Conservation (phyloP, 2,888 invertebrate species). For the Pomacea canaliculata region DNA sequence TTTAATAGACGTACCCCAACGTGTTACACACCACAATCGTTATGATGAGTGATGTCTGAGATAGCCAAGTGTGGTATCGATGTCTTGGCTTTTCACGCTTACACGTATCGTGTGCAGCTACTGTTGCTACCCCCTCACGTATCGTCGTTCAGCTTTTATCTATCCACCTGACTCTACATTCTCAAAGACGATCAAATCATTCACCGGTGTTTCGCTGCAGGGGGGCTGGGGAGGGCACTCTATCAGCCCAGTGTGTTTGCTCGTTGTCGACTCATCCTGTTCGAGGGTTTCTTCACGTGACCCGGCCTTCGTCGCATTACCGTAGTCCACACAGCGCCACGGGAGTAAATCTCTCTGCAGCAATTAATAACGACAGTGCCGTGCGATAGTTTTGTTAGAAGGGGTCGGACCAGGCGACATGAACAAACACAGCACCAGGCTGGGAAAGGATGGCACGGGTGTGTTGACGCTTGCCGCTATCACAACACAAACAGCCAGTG, state of each 20-base stretch:
- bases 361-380: constrained; percentile 24
- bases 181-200: no score
- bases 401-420: neutral
- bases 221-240: neutral
- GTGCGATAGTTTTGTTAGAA: constrained; percentile 13
- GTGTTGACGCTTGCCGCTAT: constrained; percentile 8
- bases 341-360: constrained; percentile 18
- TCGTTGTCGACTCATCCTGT: constrained; percentile 13
- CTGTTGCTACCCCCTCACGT: neutral
- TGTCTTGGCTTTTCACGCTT: neutral
- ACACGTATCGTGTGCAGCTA: neutral
- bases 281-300: constrained; percentile 12
- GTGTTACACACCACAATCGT: no score
- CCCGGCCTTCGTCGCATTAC: constrained; percentile 18
- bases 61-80: neutral
- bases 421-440: constrained; percentile 8
- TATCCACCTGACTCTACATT: neutral
- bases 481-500: constrained; percentile 30
- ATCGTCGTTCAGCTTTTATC: neutral
- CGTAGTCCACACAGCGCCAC: neutral
- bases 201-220: no score
- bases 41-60: no score
- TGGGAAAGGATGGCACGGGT: neutral
- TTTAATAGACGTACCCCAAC: no score
- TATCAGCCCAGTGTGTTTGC: constrained; percentile 1